These are phyloP conservation scores for Dipus sagitta DNA, from an alignment of 2,797 vertebrate species.

Conservation along the genomic window DNA sequence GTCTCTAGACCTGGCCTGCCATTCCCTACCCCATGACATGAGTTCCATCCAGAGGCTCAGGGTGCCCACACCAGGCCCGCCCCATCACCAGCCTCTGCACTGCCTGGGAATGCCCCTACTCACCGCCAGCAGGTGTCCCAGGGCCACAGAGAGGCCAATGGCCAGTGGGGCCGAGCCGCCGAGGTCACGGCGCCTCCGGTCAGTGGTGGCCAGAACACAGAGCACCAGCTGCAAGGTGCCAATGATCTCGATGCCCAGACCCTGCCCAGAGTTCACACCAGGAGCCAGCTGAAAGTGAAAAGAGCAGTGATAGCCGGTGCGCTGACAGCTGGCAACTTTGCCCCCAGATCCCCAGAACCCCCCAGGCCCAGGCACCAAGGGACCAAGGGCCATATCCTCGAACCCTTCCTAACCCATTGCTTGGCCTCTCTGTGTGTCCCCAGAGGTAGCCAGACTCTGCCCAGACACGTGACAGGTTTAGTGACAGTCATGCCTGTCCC, in stretches of 20 bases:
- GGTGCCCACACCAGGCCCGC: background rate
- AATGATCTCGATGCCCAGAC: constrained; percentile 95
- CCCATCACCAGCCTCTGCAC: too few species aligned
- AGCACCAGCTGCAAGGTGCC: constrained; percentile 98
- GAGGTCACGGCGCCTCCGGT: constrained; percentile 94
- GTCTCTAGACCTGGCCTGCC: background rate
- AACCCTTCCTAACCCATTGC: background rate
- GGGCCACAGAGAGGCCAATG: constrained; percentile 96
- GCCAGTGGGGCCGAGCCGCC: constrained; percentile 95
- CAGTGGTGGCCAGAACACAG: constrained; percentile 97
- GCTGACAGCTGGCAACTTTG: background rate
- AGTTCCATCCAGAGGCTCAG: background rate
- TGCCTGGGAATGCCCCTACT: constrained; percentile 79
- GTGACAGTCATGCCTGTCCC: background rate
- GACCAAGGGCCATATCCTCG: background rate
- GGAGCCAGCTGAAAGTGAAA: constrained; percentile 83
- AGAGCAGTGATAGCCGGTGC: rapidly evolving
- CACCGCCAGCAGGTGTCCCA: constrained; percentile 97
- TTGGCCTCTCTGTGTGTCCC: too few species aligned
- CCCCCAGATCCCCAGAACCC: background rate
- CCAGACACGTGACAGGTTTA: background rate
- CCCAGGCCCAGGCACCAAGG: background rate
- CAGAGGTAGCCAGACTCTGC: background rate
- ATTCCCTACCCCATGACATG: rapidly evolving
- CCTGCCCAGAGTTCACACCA: constrained; percentile 92